phyloP scores from a whole-genome alignment of 2,888 invertebrate species.

The Aporophyla lueneburgensis region DNA sequence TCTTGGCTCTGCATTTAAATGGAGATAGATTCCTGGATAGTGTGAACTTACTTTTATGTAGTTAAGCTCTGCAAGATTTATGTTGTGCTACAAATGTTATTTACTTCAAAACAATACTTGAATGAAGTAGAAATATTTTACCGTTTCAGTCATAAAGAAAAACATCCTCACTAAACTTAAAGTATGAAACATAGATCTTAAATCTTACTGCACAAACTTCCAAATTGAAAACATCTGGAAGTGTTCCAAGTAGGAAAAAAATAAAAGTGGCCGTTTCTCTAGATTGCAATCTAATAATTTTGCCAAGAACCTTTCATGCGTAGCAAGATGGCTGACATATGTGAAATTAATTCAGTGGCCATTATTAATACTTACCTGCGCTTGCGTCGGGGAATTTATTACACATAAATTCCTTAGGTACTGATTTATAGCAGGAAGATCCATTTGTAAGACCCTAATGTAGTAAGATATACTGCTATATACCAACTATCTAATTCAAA shows the following conservation, averaged over 20 bases:
- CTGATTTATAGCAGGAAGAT: constrained; percentile 72
- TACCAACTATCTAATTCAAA: neutral
- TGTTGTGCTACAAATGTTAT: neutral
- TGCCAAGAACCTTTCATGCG: constrained; percentile 64
- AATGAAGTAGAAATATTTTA: neutral
- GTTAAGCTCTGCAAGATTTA: neutral
- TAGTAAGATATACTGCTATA: constrained; percentile 15
- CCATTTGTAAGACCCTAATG: constrained; percentile 63
- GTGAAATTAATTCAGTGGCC: constrained; percentile 69
- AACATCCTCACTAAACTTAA: constrained; percentile 15
- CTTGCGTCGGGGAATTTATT: constrained; percentile 71
- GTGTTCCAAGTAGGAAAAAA: constrained; percentile 58
- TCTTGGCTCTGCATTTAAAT: constrained; percentile 10
- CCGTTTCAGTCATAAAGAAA: constrained; percentile 7
- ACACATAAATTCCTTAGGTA: constrained; percentile 66
- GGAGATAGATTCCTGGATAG: neutral
- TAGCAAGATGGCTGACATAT: constrained; percentile 59
- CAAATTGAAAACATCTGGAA: constrained; percentile 66
- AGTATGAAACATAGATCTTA: constrained; percentile 44
- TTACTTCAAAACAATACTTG: neutral
- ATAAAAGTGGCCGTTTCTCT: constrained; percentile 48
- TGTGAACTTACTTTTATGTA: neutral
- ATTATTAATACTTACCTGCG: constrained; percentile 74
- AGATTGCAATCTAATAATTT: constrained; percentile 67
- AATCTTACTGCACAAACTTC: constrained; percentile 52